A percentile compares a stretch with the other conserved stretches of the same genome.
These are phyloP conservation scores for Heliconius aoede DNA, from an alignment of 2,888 invertebrate species.

Conservation along the genomic window DNA sequence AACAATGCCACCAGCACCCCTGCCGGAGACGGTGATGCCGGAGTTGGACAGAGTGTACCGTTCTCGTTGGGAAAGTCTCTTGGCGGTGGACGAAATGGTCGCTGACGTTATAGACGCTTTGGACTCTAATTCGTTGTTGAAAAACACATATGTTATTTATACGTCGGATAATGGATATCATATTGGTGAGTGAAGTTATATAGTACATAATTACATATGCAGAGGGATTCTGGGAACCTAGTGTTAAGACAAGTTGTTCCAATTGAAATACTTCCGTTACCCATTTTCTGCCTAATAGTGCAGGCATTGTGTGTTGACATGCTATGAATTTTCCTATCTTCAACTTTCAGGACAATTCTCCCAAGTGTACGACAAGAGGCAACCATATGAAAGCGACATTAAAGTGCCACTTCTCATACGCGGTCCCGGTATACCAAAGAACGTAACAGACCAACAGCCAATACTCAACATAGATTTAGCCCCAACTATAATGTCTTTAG, in stretches of 20 bases:
- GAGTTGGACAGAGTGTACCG: conserved; percentile 88
- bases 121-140: conserved; percentile 77
- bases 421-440: conserved; percentile 87
- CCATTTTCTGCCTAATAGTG: too few species aligned
- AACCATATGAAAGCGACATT: conserved; percentile 95
- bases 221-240: too few species aligned
- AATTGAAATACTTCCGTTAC: too few species aligned
- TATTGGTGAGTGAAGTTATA: conserved; percentile 85
- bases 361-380: conserved; percentile 94
- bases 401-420: conserved; percentile 91
- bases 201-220: too few species aligned
- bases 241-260: too few species aligned
- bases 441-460: conserved; percentile 78
- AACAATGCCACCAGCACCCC: conserved; percentile 85
- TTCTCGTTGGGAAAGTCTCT: conserved; percentile 90
- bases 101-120: conserved; percentile 85
- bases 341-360: conserved; percentile 90
- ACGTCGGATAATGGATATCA: conserved; percentile 97
- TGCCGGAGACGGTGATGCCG: conserved; percentile 84
- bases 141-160: conserved; percentile 91
- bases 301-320: too few species aligned
- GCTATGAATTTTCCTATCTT: too few species aligned
- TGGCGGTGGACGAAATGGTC: conserved; percentile 95
- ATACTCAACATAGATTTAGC: conserved; percentile 92
- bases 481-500: conserved; percentile 91